A percentile compares a stretch with the other conserved stretches of the same genome.
Conservation (phyloP, 2,797 vertebrate species). For the Amblyopsis hoosieri region DNA sequence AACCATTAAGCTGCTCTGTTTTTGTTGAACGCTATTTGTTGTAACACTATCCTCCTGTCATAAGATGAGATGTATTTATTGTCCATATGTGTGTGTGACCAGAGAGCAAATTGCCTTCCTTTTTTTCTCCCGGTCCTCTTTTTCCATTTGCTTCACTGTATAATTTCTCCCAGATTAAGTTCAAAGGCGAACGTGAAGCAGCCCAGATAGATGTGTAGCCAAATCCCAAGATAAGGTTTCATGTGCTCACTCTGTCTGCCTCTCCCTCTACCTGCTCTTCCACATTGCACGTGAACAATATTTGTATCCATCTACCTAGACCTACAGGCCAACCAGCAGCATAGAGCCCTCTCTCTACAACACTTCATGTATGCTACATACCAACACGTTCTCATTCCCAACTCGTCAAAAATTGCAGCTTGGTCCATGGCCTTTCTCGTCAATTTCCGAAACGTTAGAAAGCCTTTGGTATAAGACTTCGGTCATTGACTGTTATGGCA, state of each 20-base stretch:
- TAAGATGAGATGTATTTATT: slow-evolving; percentile 51
- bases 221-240: slow-evolving; percentile 41
- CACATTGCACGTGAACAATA: not conserved
- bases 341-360: too few species aligned
- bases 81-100: slow-evolving; percentile 39
- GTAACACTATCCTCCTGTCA: slow-evolving; percentile 47
- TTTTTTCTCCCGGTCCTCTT: slow-evolving; percentile 10
- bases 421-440: too few species aligned
- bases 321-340: too few species aligned
- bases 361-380: too few species aligned
- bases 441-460: too few species aligned
- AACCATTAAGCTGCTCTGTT: slow-evolving; percentile 13
- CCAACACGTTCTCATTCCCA: too few species aligned
- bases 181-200: slow-evolving; percentile 45
- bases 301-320: not conserved
- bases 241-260: slow-evolving; percentile 25
- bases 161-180: slow-evolving; percentile 65
- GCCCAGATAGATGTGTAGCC: slow-evolving; percentile 56
- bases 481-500: too few species aligned
- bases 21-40: slow-evolving; percentile 21
- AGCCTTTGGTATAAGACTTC: too few species aligned
- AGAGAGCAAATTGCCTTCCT: slow-evolving; percentile 27
- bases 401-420: too few species aligned
- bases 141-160: slow-evolving; percentile 37
- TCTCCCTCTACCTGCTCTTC: slow-evolving; percentile 1